Evolutionary conservation across 2,797 vertebrate genomes (phyloP).

Genomic region (Vespertilio murinus): DNA sequence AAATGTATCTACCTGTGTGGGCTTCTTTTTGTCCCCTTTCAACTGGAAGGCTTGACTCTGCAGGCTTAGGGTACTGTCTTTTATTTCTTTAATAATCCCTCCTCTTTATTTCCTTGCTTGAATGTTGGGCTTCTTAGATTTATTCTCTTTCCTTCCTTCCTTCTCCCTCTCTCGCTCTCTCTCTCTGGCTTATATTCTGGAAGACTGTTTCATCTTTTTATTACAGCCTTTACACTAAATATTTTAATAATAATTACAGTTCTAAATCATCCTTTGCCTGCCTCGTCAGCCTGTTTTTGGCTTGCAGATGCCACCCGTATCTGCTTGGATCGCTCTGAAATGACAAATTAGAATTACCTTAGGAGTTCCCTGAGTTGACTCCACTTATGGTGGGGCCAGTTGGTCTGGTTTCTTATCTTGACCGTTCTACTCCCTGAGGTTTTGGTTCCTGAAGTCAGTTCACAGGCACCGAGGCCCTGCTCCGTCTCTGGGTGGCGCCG

Average conservation of each 20-base stretch:
- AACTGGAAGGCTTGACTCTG: neutral
- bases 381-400: neutral
- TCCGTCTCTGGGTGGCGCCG: neutral
- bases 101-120: neutral
- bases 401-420: constrained; percentile 39
- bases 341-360: neutral
- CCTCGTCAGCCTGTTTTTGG: neutral
- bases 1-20: neutral
- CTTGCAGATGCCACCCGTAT: neutral
- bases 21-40: neutral
- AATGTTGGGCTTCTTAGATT: neutral
- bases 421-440: neutral
- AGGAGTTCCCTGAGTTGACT: neutral
- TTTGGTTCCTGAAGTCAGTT: neutral
- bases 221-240: neutral
- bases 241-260: neutral
- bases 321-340: neutral
- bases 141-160: neutral
- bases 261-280: neutral
- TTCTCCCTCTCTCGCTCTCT: too few relatives aligned
- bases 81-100: neutral
- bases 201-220: neutral
- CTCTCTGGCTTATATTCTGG: neutral
- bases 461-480: neutral
- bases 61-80: neutral